These are phyloP conservation scores for Enteromius thamalakanensis DNA, from an alignment of 2,797 vertebrate genomes.

Conservation along the genomic window DNA sequence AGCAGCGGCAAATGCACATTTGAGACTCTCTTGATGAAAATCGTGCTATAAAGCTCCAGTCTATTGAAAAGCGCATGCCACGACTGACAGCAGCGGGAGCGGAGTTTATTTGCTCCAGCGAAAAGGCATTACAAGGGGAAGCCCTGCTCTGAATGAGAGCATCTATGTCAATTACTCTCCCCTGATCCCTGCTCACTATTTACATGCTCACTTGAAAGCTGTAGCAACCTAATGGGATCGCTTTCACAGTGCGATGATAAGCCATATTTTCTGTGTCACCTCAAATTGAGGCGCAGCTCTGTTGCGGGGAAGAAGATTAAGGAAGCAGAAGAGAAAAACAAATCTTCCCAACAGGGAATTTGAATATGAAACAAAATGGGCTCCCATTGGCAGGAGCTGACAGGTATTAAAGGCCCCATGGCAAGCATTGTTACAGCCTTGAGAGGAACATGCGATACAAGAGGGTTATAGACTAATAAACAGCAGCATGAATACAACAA, in stretches of 20 bases:
- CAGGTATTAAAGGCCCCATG: conserved; percentile 76
- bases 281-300: conserved; percentile 76
- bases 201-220: conserved; percentile 69
- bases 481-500: conserved; percentile 76
- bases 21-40: conserved; percentile 18
- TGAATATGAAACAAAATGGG: conserved; percentile 64
- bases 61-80: conserved; percentile 11
- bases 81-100: conserved; percentile 33
- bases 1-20: background rate
- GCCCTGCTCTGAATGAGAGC: conserved; percentile 72
- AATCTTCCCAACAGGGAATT: conserved; percentile 63
- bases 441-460: conserved; percentile 77
- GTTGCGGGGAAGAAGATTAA: conserved; percentile 78
- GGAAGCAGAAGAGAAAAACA: conserved; percentile 66
- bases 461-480: conserved; percentile 80
- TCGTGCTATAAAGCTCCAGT: conserved; percentile 9
- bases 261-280: conserved; percentile 69
- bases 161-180: conserved; percentile 79
- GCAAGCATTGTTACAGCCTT: conserved; percentile 78
- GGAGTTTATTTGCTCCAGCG: conserved; percentile 73
- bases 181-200: conserved; percentile 77
- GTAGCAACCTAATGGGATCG: conserved; percentile 70
- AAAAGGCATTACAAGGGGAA: conserved; percentile 67
- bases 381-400: conserved; percentile 60
- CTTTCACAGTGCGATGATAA: conserved; percentile 66